Conservation (phyloP, 2,113 vertebrate species). For the Phrynocephalus versicolor region DNA sequence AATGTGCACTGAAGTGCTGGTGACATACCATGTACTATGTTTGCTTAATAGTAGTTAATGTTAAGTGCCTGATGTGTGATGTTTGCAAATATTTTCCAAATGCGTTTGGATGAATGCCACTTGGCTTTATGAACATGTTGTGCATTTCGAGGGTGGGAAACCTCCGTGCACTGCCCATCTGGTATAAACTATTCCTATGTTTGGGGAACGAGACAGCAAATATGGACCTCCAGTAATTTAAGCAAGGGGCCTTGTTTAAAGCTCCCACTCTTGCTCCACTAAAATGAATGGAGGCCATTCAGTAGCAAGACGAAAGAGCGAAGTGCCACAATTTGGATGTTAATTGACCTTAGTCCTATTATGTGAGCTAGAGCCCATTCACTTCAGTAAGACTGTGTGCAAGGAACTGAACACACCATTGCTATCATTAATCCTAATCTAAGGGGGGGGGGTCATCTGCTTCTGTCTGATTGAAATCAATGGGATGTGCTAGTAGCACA, state of each 20-base stretch:
- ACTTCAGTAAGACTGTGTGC: not conserved
- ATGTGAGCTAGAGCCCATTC: not conserved
- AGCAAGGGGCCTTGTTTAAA: not conserved
- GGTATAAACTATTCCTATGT: not conserved
- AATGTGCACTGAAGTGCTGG: conserved; percentile 31
- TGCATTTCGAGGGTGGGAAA: not conserved
- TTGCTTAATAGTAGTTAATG: conserved; percentile 43
- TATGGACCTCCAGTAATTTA: not conserved
- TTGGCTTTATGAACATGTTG: not conserved
- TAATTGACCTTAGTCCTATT: not conserved
- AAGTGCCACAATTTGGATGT: not conserved
- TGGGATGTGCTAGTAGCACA: not conserved
- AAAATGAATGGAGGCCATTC: not conserved
- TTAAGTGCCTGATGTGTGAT: conserved; percentile 65
- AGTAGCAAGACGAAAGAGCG: not conserved
- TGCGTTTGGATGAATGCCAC: conserved; percentile 31
- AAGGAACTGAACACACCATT: not conserved
- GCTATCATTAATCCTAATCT: not conserved
- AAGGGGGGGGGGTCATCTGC: not conserved
- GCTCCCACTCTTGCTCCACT: not conserved
- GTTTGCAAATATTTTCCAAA: conserved; percentile 37
- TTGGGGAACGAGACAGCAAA: not conserved
- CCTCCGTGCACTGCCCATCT: too few relatives aligned
- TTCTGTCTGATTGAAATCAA: not conserved
- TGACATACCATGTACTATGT: conserved; percentile 26